A percentile compares a stretch with the other conserved stretches of the same genome.
Conservation (phyloP, 2,888 invertebrate species). For the Cetonia aurata region DNA sequence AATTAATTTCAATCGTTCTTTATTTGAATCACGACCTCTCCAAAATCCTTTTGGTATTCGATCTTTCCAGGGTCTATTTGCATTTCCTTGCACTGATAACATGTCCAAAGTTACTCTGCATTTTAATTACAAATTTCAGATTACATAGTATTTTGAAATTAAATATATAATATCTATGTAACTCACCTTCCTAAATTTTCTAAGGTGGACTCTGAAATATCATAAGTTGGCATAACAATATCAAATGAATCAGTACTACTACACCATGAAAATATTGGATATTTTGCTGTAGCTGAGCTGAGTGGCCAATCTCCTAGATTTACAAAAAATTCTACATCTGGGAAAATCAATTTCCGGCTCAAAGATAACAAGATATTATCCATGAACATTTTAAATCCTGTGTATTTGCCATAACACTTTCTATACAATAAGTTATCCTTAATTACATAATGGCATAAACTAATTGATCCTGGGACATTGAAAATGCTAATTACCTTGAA, state of each 20-base stretch:
- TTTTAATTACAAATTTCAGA: slow-evolving; percentile 17
- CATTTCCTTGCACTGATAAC: slow-evolving; percentile 88
- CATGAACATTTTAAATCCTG: slow-evolving; percentile 96
- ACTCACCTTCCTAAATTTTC: slow-evolving; percentile 92
- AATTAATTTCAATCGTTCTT: slow-evolving; percentile 85
- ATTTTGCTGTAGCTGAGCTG: slow-evolving; percentile 68
- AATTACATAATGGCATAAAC: slow-evolving; percentile 91
- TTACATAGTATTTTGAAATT: not conserved
- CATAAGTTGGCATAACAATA: slow-evolving; percentile 95
- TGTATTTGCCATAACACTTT: slow-evolving; percentile 93
- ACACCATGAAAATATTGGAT: slow-evolving; percentile 97
- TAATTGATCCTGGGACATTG: slow-evolving; percentile 83
- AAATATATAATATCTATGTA: not conserved
- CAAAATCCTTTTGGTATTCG: slow-evolving; percentile 86
- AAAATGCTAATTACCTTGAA: slow-evolving; percentile 73
- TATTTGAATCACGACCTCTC: slow-evolving; percentile 93
- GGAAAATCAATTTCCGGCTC: slow-evolving; percentile 82
- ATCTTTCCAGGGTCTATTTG: slow-evolving; percentile 77
- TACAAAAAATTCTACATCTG: slow-evolving; percentile 90
- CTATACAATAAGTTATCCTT: slow-evolving; percentile 87
- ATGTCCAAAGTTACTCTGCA: slow-evolving; percentile 86
- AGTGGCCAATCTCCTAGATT: slow-evolving; percentile 98
- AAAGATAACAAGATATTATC: slow-evolving; percentile 89
- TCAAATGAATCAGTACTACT: slow-evolving; percentile 88
- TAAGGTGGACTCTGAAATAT: slow-evolving; percentile 90